Evolutionary conservation across 2,113 vertebrate genomes (phyloP).

Genomic region (Nothoprocta perdicaria): DNA sequence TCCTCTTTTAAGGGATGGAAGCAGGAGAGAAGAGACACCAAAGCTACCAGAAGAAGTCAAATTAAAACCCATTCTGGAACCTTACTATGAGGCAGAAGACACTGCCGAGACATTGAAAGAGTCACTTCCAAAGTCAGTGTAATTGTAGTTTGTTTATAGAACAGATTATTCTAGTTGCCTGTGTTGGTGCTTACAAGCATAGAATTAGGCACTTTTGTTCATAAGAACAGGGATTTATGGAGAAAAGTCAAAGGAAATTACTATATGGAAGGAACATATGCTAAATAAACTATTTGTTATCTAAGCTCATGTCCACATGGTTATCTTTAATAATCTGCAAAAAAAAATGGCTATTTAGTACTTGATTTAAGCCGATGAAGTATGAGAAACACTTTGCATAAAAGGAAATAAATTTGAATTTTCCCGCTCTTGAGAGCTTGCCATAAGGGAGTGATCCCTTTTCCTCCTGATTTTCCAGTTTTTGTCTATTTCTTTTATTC

Average conservation of each 20-base stretch:
- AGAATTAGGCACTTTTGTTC: neutral
- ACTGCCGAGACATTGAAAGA: constrained; percentile 63
- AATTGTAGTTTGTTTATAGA: neutral
- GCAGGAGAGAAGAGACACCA: constrained; percentile 71
- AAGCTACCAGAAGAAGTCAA: constrained; percentile 70
- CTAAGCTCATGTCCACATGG: constrained; percentile 39
- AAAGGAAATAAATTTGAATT: neutral
- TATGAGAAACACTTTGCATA: neutral
- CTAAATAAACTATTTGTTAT: constrained; percentile 61
- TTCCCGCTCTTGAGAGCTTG: neutral
- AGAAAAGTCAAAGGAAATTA: neutral
- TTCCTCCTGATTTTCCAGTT: neutral
- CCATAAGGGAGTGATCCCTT: neutral
- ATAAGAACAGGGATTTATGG: neutral
- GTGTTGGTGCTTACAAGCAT: neutral
- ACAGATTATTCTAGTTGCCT: neutral
- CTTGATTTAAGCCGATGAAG: neutral
- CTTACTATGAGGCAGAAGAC: constrained; percentile 73
- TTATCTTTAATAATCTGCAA: constrained; percentile 11
- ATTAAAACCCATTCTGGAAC: constrained; percentile 73
- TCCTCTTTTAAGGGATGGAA: constrained; percentile 78
- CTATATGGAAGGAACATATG: neutral
- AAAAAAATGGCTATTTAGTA: neutral
- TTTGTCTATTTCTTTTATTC: neutral
- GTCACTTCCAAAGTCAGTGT: constrained; percentile 65